These are phyloP conservation scores for Drosophila suzukii DNA, from an alignment of 1,140 invertebrate genomes.

Conservation along the genomic window DNA sequence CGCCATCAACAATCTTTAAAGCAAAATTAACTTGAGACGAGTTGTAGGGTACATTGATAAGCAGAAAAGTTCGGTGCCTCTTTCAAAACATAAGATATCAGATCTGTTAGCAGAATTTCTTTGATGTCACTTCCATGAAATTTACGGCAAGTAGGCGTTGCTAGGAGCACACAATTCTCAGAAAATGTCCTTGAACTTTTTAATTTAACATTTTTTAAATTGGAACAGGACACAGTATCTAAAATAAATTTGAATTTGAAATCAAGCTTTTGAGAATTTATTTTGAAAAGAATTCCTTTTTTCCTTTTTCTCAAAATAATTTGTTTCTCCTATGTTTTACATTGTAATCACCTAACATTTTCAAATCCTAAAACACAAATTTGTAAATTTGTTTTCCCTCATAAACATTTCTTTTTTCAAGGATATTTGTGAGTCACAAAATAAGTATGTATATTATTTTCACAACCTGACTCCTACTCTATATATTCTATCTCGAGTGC, in stretches of 20 bases:
- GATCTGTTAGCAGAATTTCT: not conserved
- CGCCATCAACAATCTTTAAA: slow-evolving; percentile 37
- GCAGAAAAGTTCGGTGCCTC: slow-evolving; percentile 6
- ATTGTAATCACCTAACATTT: too few species aligned
- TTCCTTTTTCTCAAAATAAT: too few species aligned
- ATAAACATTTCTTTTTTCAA: too few species aligned
- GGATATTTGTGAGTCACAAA: too few species aligned
- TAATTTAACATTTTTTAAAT: not conserved
- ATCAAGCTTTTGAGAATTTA: too few species aligned
- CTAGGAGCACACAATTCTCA: not conserved
- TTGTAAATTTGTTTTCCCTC: too few species aligned
- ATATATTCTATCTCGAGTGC: not conserved
- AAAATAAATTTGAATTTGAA: not conserved
- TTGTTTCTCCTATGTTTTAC: too few species aligned
- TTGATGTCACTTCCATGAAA: not conserved
- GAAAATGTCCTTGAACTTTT: not conserved
- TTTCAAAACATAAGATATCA: slow-evolving; percentile 3
- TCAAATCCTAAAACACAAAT: too few species aligned
- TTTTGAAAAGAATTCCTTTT: too few species aligned
- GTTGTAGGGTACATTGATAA: slow-evolving; percentile 2
- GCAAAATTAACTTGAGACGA: slow-evolving; percentile 27
- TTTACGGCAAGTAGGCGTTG: not conserved
- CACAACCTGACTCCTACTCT: too few species aligned
- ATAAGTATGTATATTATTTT: too few species aligned
- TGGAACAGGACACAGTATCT: not conserved